Conservation (phyloP, 2,113 vertebrate species). For the Ageneiosus marmoratus region DNA sequence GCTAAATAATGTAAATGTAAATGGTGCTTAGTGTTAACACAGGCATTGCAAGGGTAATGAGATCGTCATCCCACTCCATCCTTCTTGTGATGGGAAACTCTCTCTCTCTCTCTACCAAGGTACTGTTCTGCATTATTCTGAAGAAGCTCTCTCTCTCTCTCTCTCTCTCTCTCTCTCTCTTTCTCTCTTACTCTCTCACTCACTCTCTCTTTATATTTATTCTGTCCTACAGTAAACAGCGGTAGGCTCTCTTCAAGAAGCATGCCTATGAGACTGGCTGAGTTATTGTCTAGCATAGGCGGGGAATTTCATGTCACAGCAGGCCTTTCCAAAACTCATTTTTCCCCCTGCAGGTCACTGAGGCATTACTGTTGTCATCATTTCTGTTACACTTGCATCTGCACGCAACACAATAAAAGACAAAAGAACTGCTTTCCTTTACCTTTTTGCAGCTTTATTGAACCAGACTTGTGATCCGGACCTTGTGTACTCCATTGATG, state of each 20-base stretch:
- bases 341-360: background rate
- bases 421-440: constrained; percentile 7
- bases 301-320: constrained; percentile 24
- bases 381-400: constrained; percentile 7
- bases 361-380: constrained; percentile 24
- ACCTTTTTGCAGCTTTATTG: background rate
- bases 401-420: constrained; percentile 1
- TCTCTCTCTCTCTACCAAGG: background rate
- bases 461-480: background rate
- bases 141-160: background rate
- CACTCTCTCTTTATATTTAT: background rate
- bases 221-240: background rate
- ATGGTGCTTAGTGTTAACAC: background rate
- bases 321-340: constrained; percentile 23
- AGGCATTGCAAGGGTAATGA: background rate
- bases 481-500: background rate
- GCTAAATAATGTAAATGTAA: no score
- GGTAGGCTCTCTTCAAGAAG: constrained; percentile 5
- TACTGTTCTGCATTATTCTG: background rate
- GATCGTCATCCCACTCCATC: background rate
- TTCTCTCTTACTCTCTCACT: background rate
- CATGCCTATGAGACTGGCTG: background rate
- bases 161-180: background rate
- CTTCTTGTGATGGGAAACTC: background rate
- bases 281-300: constrained; percentile 16